A percentile compares a stretch with the other conserved stretches of the same genome.
Evolutionary conservation across 2,113 vertebrate genomes (phyloP).

Genomic region (Acinonyx jubatus): DNA sequence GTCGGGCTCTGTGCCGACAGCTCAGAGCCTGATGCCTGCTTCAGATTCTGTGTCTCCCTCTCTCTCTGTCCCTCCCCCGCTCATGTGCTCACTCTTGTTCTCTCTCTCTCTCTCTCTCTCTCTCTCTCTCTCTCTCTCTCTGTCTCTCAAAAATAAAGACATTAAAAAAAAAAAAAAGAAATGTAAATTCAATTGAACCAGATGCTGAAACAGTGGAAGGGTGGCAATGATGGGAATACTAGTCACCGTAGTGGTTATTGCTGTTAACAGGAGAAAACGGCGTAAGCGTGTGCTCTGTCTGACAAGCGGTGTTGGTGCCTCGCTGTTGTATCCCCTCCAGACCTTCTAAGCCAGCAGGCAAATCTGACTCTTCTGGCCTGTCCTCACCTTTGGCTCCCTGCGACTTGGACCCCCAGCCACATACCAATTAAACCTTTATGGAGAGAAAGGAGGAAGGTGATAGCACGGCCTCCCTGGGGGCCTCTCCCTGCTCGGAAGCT

Average conservation of each 20-base stretch:
- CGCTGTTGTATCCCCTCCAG: too few relatives aligned
- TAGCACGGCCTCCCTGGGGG: not conserved
- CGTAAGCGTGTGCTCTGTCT: accelerated
- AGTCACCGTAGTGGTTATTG: too few relatives aligned
- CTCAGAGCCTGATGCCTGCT: too few relatives aligned
- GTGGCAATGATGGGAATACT: not conserved
- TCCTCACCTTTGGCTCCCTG: not conserved
- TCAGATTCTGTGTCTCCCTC: too few relatives aligned
- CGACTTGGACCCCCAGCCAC: not conserved
- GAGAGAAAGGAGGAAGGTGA: not conserved
- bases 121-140: too few relatives aligned
- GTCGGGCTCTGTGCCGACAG: too few relatives aligned
- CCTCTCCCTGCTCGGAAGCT: not conserved
- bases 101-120: too few relatives aligned
- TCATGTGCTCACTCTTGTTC: too few relatives aligned
- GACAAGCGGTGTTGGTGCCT: not conserved
- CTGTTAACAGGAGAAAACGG: not conserved
- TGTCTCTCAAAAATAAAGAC: too few relatives aligned
- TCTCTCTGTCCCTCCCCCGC: too few relatives aligned
- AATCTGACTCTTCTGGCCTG: not conserved
- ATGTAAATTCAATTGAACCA: not conserved
- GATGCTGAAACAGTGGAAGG: not conserved
- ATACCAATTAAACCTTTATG: not conserved
- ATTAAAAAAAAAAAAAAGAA: not conserved
- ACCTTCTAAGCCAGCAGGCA: not conserved